Evolutionary conservation across 2,113 vertebrate genomes (phyloP), one percentile per base, ranked within the genome.

Genomic region (Rhabdornis inornatus): DNA sequence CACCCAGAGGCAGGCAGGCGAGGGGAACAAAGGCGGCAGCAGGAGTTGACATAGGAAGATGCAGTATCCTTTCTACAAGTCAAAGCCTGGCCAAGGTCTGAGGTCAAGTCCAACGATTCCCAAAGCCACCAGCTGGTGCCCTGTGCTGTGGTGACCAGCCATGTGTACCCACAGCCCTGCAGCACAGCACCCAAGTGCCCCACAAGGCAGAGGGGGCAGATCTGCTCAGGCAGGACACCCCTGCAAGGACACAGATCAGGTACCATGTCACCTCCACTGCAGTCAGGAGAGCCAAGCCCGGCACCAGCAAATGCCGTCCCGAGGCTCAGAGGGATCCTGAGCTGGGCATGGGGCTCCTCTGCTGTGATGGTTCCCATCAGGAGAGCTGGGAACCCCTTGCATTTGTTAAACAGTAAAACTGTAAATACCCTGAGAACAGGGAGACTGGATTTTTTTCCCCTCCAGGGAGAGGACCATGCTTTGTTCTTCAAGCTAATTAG

Each of bases 371-470:
- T 25, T 90, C 92, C 85, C 88, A 66, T 52, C 75, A 22, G 1
- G 13, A 68, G 42, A 59, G 82, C 87, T 2, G 50, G 82, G 90
- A 96, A 86, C 71, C 47, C 85, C 88, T 92, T 2, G 13, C 55
- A 30, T 81, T 70, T 74, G 64, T 92, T 86, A 70, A 92, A 93
- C 94, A 96, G 75, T 84, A 87, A 84, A 96, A 94, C 80, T 96
- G 66, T 75, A 95, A 83, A 86, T 75, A 87, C 88, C 94, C 95
- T 95, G 92, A 94, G 92, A 96, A 94, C 94, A 96, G 96, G 95
- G 95, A 96, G 74, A 94, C 13, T 42, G 79, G 88, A 61, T 76
- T 75, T 39, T 11, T 10, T 93, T 74, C 87, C 94, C 87, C 91
- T 92, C 79, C 2, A 2, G 59, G 35, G 88, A 94, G 77, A 88